Base-by-base conservation (phyloP, 2,888 invertebrate genomes). In the Pyrochroa serraticornis region DNA sequence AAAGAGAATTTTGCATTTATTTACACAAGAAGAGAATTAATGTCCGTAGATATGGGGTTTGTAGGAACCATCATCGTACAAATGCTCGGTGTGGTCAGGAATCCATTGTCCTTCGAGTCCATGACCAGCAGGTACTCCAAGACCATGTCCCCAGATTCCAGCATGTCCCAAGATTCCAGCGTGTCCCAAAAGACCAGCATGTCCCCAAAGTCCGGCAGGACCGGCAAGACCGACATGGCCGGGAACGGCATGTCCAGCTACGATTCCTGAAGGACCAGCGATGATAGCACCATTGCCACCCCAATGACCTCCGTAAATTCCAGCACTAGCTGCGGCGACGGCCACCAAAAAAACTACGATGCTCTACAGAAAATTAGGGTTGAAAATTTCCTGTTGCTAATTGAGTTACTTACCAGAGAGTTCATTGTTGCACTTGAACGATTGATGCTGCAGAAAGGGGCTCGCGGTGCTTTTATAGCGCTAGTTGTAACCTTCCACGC, bases 61-160 rank as follows among this genome's bases (percentile, higher is more conserved):
- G 66, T 75, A 75, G 41, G 71, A 71, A 49, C 75, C 75, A 61
- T 75, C 75, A 42, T 75, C 75, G 66, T 72, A 73, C 44, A 73
- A 60, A 48, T 67, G 68, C 44, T 74, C 74, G 35, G 55, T 65
- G 61, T 68, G 60, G 59, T 73, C 73, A 12, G 60, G 74, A 7
- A 73, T 68, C 62, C 71, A 74, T 50, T 66, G 65, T 30, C 74
- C 74, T 66, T 74, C 74, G 34, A 70, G 57, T 36, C 72, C 63
- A 12, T 45, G 36, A 9, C 58, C 58, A 8, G 22, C 22, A 5
- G 22, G 22, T 5, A 22, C 22, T 72, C n/a, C 66, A 5, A 22
- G 22, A 22, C 22, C 22, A 5, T 22, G 68, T 32, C 69, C 67
- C 8, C 6, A 31, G 7, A 32, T 5, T 30, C 30, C 14, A 5